These are phyloP conservation scores for Drosophila virilis DNA, from an alignment of 1,140 invertebrate species.

Conservation along the genomic window DNA sequence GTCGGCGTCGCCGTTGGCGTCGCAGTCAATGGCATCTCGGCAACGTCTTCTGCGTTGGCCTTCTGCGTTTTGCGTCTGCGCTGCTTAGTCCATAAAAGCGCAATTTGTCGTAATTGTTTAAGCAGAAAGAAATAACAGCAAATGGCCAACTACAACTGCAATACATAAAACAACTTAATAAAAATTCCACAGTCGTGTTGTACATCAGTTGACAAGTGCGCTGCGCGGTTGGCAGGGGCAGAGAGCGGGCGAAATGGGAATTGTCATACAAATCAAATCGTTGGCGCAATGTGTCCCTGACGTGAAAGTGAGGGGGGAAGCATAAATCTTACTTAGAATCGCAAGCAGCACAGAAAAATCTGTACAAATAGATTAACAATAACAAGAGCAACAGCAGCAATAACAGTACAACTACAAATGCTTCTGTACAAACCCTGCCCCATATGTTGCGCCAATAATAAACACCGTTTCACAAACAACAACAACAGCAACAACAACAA, in stretches of 20 bases:
- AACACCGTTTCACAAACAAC: slow-evolving; percentile 58
- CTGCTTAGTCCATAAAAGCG: slow-evolving; percentile 75
- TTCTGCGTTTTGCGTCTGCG: neutral
- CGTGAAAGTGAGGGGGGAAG: slow-evolving; percentile 11
- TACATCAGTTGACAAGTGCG: slow-evolving; percentile 60
- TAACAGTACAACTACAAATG: slow-evolving; percentile 49
- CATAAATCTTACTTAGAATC: slow-evolving; percentile 74
- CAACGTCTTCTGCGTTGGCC: neutral
- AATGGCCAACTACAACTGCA: slow-evolving; percentile 43
- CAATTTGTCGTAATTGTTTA: slow-evolving; percentile 84
- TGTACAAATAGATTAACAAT: slow-evolving; percentile 79
- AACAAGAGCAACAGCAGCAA: slow-evolving; percentile 50
- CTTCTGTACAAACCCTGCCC: slow-evolving; percentile 36
- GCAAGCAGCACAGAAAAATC: slow-evolving; percentile 47
- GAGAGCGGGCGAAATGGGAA: neutral
- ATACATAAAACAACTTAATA: slow-evolving; percentile 83
- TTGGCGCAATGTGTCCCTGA: slow-evolving; percentile 66
- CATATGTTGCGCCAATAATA: slow-evolving; percentile 75
- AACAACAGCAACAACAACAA: too few species aligned
- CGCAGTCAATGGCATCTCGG: slow-evolving; percentile 1
- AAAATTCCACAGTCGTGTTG: slow-evolving; percentile 78
- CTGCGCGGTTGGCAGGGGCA: neutral
- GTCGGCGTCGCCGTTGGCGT: neutral
- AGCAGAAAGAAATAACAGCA: slow-evolving; percentile 72
- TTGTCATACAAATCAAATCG: slow-evolving; percentile 48